Base-by-base conservation (phyloP, 2,888 invertebrate species). In the Schizotus pectinicornis region DNA sequence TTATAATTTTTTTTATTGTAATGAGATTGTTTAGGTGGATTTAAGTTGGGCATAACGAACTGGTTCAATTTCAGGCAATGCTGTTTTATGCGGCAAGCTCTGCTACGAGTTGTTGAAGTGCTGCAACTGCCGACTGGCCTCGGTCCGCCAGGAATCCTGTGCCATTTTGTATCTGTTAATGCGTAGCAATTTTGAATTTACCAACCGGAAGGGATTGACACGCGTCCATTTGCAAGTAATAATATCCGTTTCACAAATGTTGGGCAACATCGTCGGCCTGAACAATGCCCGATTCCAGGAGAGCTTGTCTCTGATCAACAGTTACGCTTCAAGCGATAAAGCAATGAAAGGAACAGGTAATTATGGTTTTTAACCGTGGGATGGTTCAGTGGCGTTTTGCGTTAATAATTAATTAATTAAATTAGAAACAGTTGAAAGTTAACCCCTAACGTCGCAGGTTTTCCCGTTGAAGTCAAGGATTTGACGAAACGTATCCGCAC, bases 221-320 rank as follows among this genome's bases (percentile, higher is more conserved):
- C 82, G 96, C 63, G 95, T 96, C 0, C 95, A 95, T 74, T 81
- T 95, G 43, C 95, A 95, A 86, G 94, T 96, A 32, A 96, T 97
- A 63, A 95, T 98, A 72, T 94, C 96, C 0, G 94, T 98, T 8
- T 97, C 97, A 0, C 92, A 95, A 79, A 87, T 98, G 80, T 86
- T 96, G 62, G 95, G 96, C 56, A 93, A 91, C 72, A 89, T 94
- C 3, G 90, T 92, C n/a, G 92, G 92, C 2, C 81, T 95, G 64
- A 95, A 95, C 80, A 95, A 94, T 79, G 89, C 93, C n/a, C 86
- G 95, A 39, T 96, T 98, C 79, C 95, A 96, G 82, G 95, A 96
- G 78, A 95, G 94, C 65, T 81, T 98, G 3, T 93, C 94, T 2
- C 84, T 95, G 43, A 94, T 96, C 73, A 96, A 95, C 76, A 95